A percentile compares a stretch with the other conserved stretches of the same genome.
Conservation (phyloP, 2,888 invertebrate species). For the Agrotis exclamationis region DNA sequence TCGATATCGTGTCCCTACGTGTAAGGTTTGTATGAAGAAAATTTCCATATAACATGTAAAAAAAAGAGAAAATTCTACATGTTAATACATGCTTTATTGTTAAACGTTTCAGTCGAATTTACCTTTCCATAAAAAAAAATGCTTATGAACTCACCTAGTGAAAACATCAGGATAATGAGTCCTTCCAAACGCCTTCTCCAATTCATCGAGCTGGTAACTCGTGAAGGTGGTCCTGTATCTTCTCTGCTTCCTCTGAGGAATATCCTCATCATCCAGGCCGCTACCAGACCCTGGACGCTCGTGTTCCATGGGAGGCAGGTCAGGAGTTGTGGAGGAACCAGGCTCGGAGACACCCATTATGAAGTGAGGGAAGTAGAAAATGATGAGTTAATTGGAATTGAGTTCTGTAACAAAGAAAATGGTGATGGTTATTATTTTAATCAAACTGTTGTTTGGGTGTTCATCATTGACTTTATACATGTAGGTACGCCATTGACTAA, state of each 20-base stretch:
- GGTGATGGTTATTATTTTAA: neutral
- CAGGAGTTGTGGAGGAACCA: conserved; percentile 81
- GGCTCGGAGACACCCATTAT: conserved; percentile 87
- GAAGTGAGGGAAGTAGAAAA: conserved; percentile 56
- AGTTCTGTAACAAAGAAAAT: conserved; percentile 70
- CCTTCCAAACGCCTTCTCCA: conserved; percentile 99
- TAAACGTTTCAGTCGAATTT: too few relatives aligned
- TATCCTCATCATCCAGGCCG: conserved; percentile 93
- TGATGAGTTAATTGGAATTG: conserved; percentile 51
- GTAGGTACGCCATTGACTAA: too few relatives aligned
- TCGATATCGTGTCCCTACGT: too few relatives aligned
- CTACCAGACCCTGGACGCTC: conserved; percentile 85
- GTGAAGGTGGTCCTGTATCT: conserved; percentile 98
- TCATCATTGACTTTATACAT: too few relatives aligned
- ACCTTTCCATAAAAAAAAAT: too few relatives aligned
- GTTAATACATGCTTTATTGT: too few relatives aligned
- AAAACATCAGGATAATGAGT: conserved; percentile 99
- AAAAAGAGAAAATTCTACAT: too few relatives aligned
- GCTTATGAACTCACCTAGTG: conserved; percentile 95
- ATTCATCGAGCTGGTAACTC: conserved; percentile 98
- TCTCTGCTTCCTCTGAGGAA: conserved; percentile 97
- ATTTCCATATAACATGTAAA: too few relatives aligned
- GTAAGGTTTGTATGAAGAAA: too few relatives aligned
- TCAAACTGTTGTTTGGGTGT: neutral
- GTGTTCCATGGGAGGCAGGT: conserved; percentile 78